phyloP scores from a whole-genome alignment of 2,797 vertebrate species.

The Amblyopsis hoosieri region DNA sequence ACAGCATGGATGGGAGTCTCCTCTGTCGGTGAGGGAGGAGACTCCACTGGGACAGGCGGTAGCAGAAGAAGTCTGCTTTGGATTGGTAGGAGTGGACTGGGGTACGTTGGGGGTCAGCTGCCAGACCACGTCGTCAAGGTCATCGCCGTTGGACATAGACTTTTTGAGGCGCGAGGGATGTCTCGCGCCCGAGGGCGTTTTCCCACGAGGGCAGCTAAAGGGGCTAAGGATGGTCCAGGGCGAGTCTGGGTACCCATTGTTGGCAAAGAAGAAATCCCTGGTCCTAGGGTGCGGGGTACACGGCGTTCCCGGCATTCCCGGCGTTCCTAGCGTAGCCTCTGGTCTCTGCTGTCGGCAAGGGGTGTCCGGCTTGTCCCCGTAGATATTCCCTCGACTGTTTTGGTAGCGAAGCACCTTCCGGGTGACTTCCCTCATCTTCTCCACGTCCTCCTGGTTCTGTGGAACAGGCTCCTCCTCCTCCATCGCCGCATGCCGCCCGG shows the following conservation, averaged over 20 bases:
- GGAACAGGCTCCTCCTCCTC: not conserved
- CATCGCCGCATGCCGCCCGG: slow-evolving; percentile 24
- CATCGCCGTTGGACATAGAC: slow-evolving; percentile 21
- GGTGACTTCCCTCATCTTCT: slow-evolving; percentile 43
- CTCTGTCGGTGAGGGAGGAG: slow-evolving; percentile 17
- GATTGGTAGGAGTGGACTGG: not conserved
- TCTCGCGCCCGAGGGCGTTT: slow-evolving; percentile 4
- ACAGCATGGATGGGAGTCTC: not conserved
- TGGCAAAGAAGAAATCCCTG: slow-evolving; percentile 64
- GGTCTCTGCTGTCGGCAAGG: slow-evolving; percentile 2
- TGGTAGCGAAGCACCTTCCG: slow-evolving; percentile 56
- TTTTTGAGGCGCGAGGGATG: slow-evolving; percentile 14
- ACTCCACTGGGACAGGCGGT: slow-evolving; percentile 16
- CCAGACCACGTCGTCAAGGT: slow-evolving; percentile 60
- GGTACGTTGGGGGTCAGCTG: slow-evolving; percentile 15
- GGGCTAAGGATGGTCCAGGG: slow-evolving; percentile 81
- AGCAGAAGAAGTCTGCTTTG: not conserved
- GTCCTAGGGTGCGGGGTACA: slow-evolving; percentile 51
- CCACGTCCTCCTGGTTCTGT: slow-evolving; percentile 32
- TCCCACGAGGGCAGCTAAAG: slow-evolving; percentile 28
- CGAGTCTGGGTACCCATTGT: slow-evolving; percentile 57
- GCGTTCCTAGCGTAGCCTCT: slow-evolving; percentile 27
- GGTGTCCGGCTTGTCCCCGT: slow-evolving; percentile 23
- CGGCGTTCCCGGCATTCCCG: slow-evolving; percentile 38
- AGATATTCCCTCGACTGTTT: slow-evolving; percentile 21